phyloP scores from a whole-genome alignment of 2,797 vertebrate genomes.

The Urocyon cinereoargenteus region DNA sequence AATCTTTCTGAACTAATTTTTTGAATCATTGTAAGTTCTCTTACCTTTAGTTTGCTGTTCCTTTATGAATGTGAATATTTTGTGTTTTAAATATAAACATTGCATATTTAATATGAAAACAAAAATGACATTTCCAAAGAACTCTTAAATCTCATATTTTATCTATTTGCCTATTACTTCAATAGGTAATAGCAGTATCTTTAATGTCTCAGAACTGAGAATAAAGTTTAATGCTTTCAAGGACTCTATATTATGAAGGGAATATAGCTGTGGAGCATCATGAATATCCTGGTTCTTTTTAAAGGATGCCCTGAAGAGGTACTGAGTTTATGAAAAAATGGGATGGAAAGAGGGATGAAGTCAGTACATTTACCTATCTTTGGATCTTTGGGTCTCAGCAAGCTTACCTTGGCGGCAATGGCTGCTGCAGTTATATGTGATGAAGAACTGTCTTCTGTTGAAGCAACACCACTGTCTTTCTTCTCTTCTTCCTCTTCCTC shows the following conservation, averaged over 20 bases:
- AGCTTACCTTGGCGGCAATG: conserved; percentile 97
- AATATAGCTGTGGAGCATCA: background rate
- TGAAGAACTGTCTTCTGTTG: conserved; percentile 98
- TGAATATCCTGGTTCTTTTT: conserved; percentile 4
- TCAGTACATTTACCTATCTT: conserved; percentile 62
- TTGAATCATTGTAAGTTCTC: conserved; percentile 48
- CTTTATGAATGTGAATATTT: conserved; percentile 56
- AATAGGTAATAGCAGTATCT: conserved; percentile 17
- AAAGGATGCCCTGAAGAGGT: background rate
- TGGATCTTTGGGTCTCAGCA: conserved; percentile 68
- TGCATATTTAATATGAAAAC: conserved; percentile 5
- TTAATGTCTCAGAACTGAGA: conserved; percentile 36
- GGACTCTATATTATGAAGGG: background rate
- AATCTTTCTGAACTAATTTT: conserved; percentile 58
- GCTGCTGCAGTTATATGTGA: conserved; percentile 98
- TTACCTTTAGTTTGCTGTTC: conserved; percentile 10
- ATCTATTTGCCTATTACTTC: background rate
- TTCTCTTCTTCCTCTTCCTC: conserved; percentile 99
- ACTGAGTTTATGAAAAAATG: conserved; percentile 44
- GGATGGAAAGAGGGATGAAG: conserved; percentile 36
- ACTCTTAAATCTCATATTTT: conserved; percentile 26
- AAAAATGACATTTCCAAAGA: conserved; percentile 65
- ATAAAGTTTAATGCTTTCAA: conserved; percentile 39
- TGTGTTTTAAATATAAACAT: conserved; percentile 23
- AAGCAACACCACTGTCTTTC: conserved; percentile 99